A percentile compares a stretch with the other conserved stretches of the same genome.
phyloP scores from a whole-genome alignment of 1,140 invertebrate species.

The Batillaria attramentaria region DNA sequence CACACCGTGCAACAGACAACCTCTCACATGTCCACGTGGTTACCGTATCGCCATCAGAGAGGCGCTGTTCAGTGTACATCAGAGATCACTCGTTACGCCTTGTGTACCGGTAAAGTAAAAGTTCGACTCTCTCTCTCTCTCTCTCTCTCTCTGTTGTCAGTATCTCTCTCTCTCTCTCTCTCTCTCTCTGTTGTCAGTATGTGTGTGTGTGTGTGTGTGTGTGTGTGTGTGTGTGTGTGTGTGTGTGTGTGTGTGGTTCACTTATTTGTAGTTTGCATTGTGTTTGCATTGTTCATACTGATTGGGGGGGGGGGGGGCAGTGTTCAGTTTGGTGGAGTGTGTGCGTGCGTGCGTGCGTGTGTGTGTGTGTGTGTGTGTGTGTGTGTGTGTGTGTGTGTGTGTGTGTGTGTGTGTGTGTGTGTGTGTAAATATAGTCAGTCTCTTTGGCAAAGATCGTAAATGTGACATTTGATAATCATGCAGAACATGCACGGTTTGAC shows the following conservation, averaged over 20 bases:
- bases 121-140: too few relatives aligned
- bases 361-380: constrained; percentile 1
- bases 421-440: background rate
- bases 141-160: too few relatives aligned
- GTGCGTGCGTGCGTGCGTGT: constrained; percentile 9
- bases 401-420: constrained; percentile 8
- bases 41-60: constrained; percentile 38
- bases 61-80: constrained; percentile 28
- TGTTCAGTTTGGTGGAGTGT: too few relatives aligned
- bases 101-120: too few relatives aligned
- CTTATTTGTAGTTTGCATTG: too few relatives aligned
- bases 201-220: background rate
- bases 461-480: too few relatives aligned
- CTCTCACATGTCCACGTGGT: constrained; percentile 20
- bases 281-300: too few relatives aligned
- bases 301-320: too few relatives aligned
- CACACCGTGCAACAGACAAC: constrained; percentile 23
- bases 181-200: background rate
- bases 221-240: background rate
- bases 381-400: constrained; percentile 11
- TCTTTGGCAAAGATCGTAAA: too few relatives aligned
- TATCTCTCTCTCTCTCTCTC: background rate
- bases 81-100: too few relatives aligned
- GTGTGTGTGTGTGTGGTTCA: constrained; percentile 13
- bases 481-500: background rate